phyloP scores from a whole-genome alignment of 2,797 vertebrate species.

The Lacerta bilineata region DNA sequence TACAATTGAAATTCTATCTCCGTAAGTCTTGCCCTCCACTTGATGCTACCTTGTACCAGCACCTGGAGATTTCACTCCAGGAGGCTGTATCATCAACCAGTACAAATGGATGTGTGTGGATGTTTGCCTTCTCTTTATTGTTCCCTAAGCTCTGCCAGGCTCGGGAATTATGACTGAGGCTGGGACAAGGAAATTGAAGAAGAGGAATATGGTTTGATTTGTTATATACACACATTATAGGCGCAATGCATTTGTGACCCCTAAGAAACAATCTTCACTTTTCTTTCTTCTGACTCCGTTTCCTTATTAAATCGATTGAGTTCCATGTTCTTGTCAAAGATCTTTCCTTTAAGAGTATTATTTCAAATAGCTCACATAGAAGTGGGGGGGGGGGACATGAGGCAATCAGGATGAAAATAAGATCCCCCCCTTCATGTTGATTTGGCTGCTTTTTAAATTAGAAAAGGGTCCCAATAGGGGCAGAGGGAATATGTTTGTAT shows the following conservation, averaged over 20 bases:
- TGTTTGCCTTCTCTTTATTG: background rate
- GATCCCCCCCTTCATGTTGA: background rate
- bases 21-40: slow-evolving; percentile 36
- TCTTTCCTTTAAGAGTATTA: slow-evolving; percentile 27
- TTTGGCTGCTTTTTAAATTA: slow-evolving; percentile 40
- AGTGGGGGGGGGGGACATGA: slow-evolving; percentile 2
- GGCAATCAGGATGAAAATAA: background rate
- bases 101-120: background rate
- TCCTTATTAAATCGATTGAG: background rate
- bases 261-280: slow-evolving; percentile 18
- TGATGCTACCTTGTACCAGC: slow-evolving; percentile 54
- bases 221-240: background rate
- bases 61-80: slow-evolving; percentile 24
- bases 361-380: slow-evolving; percentile 28
- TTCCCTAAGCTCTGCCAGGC: slow-evolving; percentile 6
- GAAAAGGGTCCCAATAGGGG: slow-evolving; percentile 15
- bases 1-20: slow-evolving; percentile 61
- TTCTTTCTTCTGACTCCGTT: background rate
- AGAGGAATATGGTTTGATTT: slow-evolving; percentile 6
- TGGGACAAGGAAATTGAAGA: background rate
- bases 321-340: background rate
- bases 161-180: slow-evolving; percentile 1
- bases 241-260: background rate
- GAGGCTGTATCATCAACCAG: background rate
- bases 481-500: slow-evolving; percentile 33